Conservation (phyloP, 1,140 invertebrate species). For the Phenacoccus solenopsis region DNA sequence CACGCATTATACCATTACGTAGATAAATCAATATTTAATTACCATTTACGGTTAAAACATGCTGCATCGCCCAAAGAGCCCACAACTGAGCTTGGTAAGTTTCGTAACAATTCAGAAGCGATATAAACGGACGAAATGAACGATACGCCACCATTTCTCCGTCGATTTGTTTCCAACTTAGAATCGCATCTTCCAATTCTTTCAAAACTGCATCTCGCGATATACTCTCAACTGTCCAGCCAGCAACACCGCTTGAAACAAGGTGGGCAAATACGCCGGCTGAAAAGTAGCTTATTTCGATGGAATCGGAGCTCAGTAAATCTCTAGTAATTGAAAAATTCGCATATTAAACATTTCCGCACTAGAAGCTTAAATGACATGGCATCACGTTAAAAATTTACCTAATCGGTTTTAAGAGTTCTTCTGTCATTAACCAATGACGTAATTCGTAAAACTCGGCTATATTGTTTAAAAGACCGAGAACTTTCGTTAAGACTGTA, state of each 20-base stretch:
- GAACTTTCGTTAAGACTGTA: conserved; percentile 64
- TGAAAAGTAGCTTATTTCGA: conserved; percentile 72
- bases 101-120: conserved; percentile 45
- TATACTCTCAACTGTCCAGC: conserved; percentile 31
- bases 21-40: too few relatives aligned
- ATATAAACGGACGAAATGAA: conserved; percentile 67
- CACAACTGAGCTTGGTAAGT: conserved; percentile 60
- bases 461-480: conserved; percentile 69
- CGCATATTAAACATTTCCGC: not conserved
- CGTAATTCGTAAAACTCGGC: conserved; percentile 48
- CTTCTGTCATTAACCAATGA: conserved; percentile 18
- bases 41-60: conserved; percentile 70
- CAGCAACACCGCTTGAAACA: conserved; percentile 43
- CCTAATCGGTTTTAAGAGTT: conserved; percentile 21
- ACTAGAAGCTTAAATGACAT: not conserved
- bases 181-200: conserved; percentile 45
- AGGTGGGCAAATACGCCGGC: conserved; percentile 69
- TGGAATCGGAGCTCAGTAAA: conserved; percentile 50
- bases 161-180: conserved; percentile 55
- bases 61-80: conserved; percentile 73
- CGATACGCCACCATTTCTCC: conserved; percentile 74
- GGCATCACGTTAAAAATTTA: conserved; percentile 13
- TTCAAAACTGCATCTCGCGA: conserved; percentile 41
- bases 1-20: too few relatives aligned
- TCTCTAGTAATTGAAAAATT: conserved; percentile 26